These are phyloP conservation scores for Brienomyrus longianalis DNA, from an alignment of 2,113 vertebrate genomes.

Conservation along the genomic window DNA sequence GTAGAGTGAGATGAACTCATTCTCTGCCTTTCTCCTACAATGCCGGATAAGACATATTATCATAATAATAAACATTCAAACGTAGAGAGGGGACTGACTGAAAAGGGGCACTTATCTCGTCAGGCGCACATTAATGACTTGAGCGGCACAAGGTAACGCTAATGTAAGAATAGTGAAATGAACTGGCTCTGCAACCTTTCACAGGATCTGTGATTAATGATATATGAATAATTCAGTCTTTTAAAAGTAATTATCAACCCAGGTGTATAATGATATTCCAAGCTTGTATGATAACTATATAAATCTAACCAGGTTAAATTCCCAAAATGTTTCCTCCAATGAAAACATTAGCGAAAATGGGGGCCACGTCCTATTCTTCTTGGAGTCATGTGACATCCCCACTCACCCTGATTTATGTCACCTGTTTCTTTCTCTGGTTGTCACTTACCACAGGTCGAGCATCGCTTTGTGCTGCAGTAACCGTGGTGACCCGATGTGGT, in stretches of 20 bases:
- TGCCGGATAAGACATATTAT: not conserved
- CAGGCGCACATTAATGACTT: constrained; percentile 5
- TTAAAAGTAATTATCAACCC: constrained; percentile 23
- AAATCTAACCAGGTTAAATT: constrained; percentile 1
- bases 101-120: not conserved
- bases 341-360: not conserved
- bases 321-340: constrained; percentile 18
- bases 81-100: not conserved
- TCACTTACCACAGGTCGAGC: not conserved
- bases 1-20: not conserved
- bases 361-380: not conserved
- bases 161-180: constrained; percentile 4
- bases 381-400: not conserved
- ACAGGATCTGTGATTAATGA: constrained; percentile 26
- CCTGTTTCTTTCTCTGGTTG: not conserved
- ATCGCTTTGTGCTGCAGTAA: not conserved
- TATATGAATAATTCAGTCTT: constrained; percentile 24
- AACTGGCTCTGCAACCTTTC: constrained; percentile 24
- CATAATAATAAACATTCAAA: constrained; percentile 12
- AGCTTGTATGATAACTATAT: constrained; percentile 4
- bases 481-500: not conserved
- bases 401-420: not conserved
- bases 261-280: constrained; percentile 16
- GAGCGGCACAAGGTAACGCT: constrained; percentile 2
- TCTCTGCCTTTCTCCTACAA: not conserved